A percentile compares a stretch with the other conserved stretches of the same genome.
Conservation (phyloP, 2,113 vertebrate species). For the Mustela nigripes region DNA sequence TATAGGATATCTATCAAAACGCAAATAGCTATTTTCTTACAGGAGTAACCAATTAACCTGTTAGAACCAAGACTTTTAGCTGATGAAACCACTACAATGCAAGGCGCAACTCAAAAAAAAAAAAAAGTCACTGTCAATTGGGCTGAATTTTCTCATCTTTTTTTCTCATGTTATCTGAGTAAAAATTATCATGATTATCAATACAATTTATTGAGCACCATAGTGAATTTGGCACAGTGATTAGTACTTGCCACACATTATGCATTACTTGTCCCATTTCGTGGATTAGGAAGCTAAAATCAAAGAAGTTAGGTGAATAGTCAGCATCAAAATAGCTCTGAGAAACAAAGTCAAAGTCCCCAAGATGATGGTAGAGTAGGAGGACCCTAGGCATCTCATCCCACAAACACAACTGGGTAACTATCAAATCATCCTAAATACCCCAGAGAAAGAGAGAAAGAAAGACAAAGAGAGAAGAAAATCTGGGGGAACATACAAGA, state of each 20-base stretch:
- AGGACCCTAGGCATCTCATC: not conserved
- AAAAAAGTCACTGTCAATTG: not conserved
- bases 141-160: not conserved
- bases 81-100: not conserved
- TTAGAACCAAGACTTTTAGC: not conserved
- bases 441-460: not conserved
- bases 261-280: not conserved
- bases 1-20: not conserved
- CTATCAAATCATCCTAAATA: not conserved
- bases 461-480: not conserved
- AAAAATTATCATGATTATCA: not conserved
- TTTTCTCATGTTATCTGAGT: not conserved
- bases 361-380: not conserved
- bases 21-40: not conserved
- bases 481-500: not conserved
- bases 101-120: not conserved
- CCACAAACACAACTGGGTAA: not conserved
- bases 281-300: not conserved
- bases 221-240: not conserved
- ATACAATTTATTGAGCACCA: not conserved
- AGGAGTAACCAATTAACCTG: not conserved
- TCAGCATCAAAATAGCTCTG: not conserved
- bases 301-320: not conserved
- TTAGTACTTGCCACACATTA: not conserved
- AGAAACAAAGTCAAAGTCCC: conserved; percentile 26